Evolutionary conservation across 2,113 vertebrate genomes (phyloP).

Genomic region (Turnix velox): DNA sequence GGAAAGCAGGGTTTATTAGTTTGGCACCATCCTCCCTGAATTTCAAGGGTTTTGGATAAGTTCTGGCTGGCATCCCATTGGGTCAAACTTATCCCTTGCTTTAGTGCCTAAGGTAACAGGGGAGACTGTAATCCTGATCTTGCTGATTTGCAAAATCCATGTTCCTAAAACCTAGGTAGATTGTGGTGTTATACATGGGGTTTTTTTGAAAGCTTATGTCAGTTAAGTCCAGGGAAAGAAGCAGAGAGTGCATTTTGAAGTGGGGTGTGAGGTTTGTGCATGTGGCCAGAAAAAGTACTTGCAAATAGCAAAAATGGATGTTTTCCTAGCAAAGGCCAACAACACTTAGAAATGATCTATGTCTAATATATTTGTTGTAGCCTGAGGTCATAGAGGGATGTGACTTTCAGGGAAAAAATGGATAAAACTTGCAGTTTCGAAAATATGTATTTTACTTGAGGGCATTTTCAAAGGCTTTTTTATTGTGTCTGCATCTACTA

Average conservation of each 20-base stretch:
- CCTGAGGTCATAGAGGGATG: constrained; percentile 42
- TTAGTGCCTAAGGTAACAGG: background rate
- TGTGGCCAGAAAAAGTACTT: background rate
- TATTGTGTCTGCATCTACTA: constrained; percentile 53
- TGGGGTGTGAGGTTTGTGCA: background rate
- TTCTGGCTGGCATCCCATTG: constrained; percentile 22
- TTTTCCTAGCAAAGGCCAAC: constrained; percentile 44
- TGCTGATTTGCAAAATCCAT: background rate
- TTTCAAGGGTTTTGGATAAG: background rate
- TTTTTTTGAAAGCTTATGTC: background rate
- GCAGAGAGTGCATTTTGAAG: background rate
- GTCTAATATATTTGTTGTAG: background rate
- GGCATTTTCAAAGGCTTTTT: constrained; percentile 66
- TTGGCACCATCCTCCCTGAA: background rate
- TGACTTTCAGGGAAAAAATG: constrained; percentile 11
- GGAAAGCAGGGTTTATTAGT: background rate
- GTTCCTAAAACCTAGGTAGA: background rate
- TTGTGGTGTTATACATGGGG: background rate
- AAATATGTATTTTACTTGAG: constrained; percentile 67
- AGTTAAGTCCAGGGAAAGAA: background rate
- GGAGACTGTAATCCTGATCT: background rate
- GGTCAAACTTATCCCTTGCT: background rate
- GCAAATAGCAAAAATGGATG: constrained; percentile 42
- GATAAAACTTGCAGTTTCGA: constrained; percentile 52
- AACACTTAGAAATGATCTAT: constrained; percentile 60